Evolutionary conservation across 2,888 invertebrate genomes (phyloP).

Genomic region (Acleris emargana): DNA sequence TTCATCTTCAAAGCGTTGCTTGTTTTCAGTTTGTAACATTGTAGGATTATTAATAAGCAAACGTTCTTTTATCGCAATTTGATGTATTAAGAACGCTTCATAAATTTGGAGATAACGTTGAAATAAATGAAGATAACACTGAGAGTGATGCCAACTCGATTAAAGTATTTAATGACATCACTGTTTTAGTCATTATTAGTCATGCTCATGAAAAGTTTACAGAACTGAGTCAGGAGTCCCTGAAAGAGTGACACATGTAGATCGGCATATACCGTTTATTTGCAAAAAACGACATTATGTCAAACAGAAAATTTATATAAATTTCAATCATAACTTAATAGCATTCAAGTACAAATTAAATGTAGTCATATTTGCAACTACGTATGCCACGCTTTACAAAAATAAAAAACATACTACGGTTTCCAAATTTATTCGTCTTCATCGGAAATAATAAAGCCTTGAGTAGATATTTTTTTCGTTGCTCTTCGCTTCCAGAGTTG

Average conservation of each 20-base stretch:
- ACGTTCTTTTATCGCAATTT: conserved; percentile 57
- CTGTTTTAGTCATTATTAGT: conserved; percentile 58
- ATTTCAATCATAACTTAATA: no score
- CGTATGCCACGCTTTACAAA: no score
- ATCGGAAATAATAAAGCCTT: conserved; percentile 48
- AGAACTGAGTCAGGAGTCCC: conserved; percentile 67
- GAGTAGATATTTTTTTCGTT: conserved; percentile 57
- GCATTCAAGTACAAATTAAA: no score
- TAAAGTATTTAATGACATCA: conserved; percentile 65
- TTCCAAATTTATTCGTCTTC: conserved; percentile 19
- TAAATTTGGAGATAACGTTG: conserved; percentile 55
- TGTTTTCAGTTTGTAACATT: conserved; percentile 66
- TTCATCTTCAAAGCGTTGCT: conserved; percentile 81
- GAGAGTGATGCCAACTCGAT: conserved; percentile 60
- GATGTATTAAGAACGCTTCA: conserved; percentile 52
- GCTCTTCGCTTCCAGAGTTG: conserved; percentile 49
- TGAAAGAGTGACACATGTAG: conserved; percentile 58
- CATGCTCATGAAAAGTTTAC: conserved; percentile 49
- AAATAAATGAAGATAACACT: conserved; percentile 54
- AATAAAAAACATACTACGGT: background rate
- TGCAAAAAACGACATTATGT: no score
- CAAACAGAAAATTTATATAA: no score
- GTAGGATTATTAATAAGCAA: conserved; percentile 43
- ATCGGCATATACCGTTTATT: conserved; percentile 5
- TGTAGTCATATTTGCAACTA: no score